A percentile compares a stretch with the other conserved stretches of the same genome.
Evolutionary conservation across 2,888 invertebrate genomes (phyloP).

Genomic region (Gastracanthus pulcherrimus): DNA sequence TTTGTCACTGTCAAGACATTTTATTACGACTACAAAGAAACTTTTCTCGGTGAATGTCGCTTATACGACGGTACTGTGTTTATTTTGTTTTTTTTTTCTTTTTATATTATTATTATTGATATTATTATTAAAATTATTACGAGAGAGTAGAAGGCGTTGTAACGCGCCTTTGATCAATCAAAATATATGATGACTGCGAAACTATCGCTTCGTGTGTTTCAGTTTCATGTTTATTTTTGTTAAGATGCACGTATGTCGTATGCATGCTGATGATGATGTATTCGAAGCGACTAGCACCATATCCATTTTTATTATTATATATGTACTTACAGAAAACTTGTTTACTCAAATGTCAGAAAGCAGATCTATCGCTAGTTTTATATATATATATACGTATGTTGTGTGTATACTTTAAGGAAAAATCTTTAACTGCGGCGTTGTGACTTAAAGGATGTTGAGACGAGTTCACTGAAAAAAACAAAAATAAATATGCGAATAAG

Average conservation of each 20-base stretch:
- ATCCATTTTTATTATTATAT: constrained; percentile 45
- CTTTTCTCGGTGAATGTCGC: constrained; percentile 41
- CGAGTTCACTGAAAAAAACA: constrained; percentile 14
- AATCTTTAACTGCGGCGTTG: constrained; percentile 50
- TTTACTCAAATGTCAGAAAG: constrained; percentile 46
- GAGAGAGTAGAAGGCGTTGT: constrained; percentile 26
- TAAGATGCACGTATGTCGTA: constrained; percentile 52
- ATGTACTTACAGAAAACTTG: constrained; percentile 38
- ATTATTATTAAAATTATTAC: constrained; percentile 21
- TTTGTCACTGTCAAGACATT: constrained; percentile 36
- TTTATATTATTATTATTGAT: constrained; percentile 36
- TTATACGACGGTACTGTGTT: constrained; percentile 51
- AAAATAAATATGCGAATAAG: constrained; percentile 30
- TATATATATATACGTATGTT: constrained; percentile 47
- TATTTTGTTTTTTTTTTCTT: constrained; percentile 49
- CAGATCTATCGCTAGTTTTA: constrained; percentile 51
- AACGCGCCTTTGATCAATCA: constrained; percentile 49
- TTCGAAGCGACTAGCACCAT: not conserved
- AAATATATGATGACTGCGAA: constrained; percentile 53
- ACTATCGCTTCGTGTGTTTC: constrained; percentile 47
- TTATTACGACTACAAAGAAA: constrained; percentile 32
- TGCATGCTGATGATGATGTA: constrained; percentile 42
- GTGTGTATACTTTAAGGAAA: constrained; percentile 37
- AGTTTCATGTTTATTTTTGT: constrained; percentile 51
- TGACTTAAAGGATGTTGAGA: constrained; percentile 47